Percentiles rank a stretch among this genome's conserved stretches.
phyloP scores from a whole-genome alignment of 1,140 invertebrate genomes.

The Streblospio benedicti region DNA sequence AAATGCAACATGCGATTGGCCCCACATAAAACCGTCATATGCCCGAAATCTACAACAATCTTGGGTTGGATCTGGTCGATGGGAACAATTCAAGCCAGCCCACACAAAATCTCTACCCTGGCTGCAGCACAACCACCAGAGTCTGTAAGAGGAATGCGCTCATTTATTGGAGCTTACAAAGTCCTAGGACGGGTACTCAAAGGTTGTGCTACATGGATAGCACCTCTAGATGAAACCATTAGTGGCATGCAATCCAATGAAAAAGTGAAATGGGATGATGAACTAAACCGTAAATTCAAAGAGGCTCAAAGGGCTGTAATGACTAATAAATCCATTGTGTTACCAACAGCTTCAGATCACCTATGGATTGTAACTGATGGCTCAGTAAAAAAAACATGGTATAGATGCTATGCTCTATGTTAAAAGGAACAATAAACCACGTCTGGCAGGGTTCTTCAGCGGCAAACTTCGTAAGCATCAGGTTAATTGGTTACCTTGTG shows the following conservation, averaged over 20 bases:
- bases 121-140: background rate
- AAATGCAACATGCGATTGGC: too few species aligned
- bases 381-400: constrained; percentile 6
- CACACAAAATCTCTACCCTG: background rate
- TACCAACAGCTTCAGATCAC: background rate
- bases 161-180: too few species aligned
- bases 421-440: background rate
- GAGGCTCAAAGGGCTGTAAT: background rate
- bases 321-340: too few species aligned
- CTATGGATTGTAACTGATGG: constrained; percentile 17
- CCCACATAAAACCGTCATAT: too few species aligned
- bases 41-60: too few species aligned
- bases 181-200: too few species aligned
- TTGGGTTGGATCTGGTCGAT: background rate
- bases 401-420: constrained; percentile 22
- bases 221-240: too few species aligned
- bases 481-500: constrained; percentile 23
- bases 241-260: constrained; percentile 20
- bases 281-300: constrained; percentile 5
- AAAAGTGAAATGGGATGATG: constrained; percentile 20
- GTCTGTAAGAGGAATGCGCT: background rate
- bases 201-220: too few species aligned
- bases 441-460: constrained; percentile 20
- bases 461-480: constrained; percentile 17
- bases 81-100: background rate